Conservation (phyloP, 1,140 invertebrate species). For the Tribolium madens region DNA sequence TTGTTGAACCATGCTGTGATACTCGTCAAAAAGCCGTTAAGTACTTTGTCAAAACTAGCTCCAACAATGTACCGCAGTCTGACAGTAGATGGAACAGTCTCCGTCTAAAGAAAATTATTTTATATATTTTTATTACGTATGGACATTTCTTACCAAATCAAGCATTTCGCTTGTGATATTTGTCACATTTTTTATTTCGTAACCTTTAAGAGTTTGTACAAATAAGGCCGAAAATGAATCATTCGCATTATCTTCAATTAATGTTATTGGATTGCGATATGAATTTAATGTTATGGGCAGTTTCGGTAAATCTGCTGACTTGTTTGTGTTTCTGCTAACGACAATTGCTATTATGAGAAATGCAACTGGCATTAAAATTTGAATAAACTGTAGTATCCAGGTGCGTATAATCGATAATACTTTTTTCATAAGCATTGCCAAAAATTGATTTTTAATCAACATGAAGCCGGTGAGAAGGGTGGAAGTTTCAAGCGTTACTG, state of each 20-base stretch:
- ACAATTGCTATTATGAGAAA: slow-evolving; percentile 72
- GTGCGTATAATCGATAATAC: slow-evolving; percentile 69
- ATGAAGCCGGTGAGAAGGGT: slow-evolving; percentile 61
- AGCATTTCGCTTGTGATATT: slow-evolving; percentile 13
- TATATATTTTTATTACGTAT: background rate
- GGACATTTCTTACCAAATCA: background rate
- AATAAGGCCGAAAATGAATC: background rate
- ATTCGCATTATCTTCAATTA: slow-evolving; percentile 52
- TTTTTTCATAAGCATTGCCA: slow-evolving; percentile 74
- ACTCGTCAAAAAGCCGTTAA: background rate
- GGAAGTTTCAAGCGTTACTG: slow-evolving; percentile 41
- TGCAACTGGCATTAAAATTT: slow-evolving; percentile 71
- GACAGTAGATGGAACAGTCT: slow-evolving; percentile 46
- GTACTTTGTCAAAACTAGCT: slow-evolving; percentile 63
- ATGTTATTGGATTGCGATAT: slow-evolving; percentile 61
- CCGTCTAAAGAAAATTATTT: slow-evolving; percentile 48
- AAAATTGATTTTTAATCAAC: slow-evolving; percentile 70
- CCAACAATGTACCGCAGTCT: slow-evolving; percentile 65
- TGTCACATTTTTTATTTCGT: background rate
- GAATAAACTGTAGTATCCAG: slow-evolving; percentile 69
- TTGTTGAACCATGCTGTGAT: slow-evolving; percentile 73
- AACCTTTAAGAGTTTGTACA: background rate
- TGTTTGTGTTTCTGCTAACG: slow-evolving; percentile 59
- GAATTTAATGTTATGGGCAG: slow-evolving; percentile 61
- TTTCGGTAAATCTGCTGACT: slow-evolving; percentile 65